Conservation (phyloP, 2,888 invertebrate genomes). For the Hermaeophaga mercurialis region DNA sequence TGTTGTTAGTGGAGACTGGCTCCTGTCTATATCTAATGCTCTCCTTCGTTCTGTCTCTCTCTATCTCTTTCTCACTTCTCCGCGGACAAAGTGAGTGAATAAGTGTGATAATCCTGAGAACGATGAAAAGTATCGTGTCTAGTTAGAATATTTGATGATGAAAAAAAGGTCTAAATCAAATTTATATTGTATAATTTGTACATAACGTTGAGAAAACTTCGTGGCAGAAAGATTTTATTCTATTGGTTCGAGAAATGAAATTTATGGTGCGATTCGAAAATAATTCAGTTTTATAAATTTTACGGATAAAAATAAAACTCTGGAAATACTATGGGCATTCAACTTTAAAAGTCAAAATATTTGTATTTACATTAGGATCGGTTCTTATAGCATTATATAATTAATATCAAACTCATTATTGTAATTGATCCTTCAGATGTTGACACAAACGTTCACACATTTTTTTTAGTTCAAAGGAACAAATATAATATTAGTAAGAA, state of each 20-base stretch:
- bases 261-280: no score
- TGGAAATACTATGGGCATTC: no score
- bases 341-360: no score
- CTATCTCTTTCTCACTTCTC: constrained; percentile 32
- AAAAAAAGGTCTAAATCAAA: constrained; percentile 57
- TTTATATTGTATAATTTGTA: constrained; percentile 58
- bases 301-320: no score
- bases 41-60: constrained; percentile 23
- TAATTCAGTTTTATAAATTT: no score
- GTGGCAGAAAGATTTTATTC: constrained; percentile 37
- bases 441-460: no score
- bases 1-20: not conserved
- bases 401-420: no score
- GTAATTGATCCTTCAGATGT: no score
- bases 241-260: constrained; percentile 32
- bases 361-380: not conserved
- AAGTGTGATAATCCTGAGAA: constrained; percentile 45
- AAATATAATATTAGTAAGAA: no score
- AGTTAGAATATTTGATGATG: constrained; percentile 35
- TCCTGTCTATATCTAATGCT: constrained; percentile 46
- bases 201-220: constrained; percentile 47
- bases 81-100: constrained; percentile 47
- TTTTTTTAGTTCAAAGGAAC: no score
- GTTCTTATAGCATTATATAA: no score
- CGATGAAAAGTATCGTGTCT: constrained; percentile 34